Evolutionary conservation across 2,797 vertebrate genomes (phyloP), one percentile per base, ranked within the genome.

Genomic region (Galago senegalensis): DNA sequence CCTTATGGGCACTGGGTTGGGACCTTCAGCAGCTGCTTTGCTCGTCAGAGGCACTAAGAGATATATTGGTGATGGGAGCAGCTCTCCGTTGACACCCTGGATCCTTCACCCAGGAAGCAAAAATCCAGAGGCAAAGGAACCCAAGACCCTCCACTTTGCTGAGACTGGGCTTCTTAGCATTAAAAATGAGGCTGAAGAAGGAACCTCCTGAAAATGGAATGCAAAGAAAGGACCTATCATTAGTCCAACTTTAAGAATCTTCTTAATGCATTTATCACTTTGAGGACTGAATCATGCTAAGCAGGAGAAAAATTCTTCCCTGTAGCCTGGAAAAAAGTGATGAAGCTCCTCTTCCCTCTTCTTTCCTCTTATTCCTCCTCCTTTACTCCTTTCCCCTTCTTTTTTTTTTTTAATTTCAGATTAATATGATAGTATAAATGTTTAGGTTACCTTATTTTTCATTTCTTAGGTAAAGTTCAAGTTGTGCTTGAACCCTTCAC

Each of bases 51-150:
- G 17, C 21, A 1, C 10, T 7, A 1, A 34, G 56, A 72, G 43
- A 9, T 18, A 7, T 16, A 17, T 1, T 0, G 0, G 27, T 65
- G 67, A 27, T 0, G 0, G 2, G 31, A 7, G 10, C 61, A 2
- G 0, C 34, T 65, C 25, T 31, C 3, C 12, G 4, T 31, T 40
- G n/a, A 43, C n/a, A 69, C 25, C 11, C 83, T 1, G 5, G 40
- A 5, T 27, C 43, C 43, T 81, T 70, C 6, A 6, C 81, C 77
- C 9, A n/a, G 83, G 56, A 61, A 60, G 70, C 12, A 18, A 60
- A 65, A 83, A 31, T 1, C 1, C 31, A 0, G 4, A 29, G 56
- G 37, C 73, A 7, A 6, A 29, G n/a, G 27, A 53, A 3, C 76
- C 43, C 17, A n/a, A 31, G 37, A 60, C 11, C 13, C 27, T 27